Evolutionary conservation across 2,888 invertebrate species (phyloP), one percentile per base, ranked within the genome.

Genomic region (Morpho deidamia): DNA sequence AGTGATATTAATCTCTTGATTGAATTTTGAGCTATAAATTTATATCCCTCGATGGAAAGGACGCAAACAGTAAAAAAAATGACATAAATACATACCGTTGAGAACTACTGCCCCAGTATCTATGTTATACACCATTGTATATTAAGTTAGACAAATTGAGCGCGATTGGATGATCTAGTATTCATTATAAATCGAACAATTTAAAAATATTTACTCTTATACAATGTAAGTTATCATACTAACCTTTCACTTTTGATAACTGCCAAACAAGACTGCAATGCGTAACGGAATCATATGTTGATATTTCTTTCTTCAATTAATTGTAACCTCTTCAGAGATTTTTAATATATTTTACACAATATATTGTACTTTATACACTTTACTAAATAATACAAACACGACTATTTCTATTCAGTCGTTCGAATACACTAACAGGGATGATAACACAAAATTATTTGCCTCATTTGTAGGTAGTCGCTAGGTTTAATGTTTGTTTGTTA

Each of bases 211-310:
- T 7, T n/a, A 38, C 11, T 14, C 3, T 3, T 23, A 39, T 55
- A 59, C 60, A 59, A 54, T 65, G 58, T 64, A 46, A 47, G 38
- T 54, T 65, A 66, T 67, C 65, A 51, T 43, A 63, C 61, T 67
- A 64, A 67, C 67, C 67, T 69, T 65, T 69, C 62, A 64, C 66
- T 65, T 53, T 37, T 48, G 56, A 53, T 60, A 62, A 53, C 34
- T 43, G 38, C 8, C 42, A 46, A 41, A 23, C 33, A 46, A 52
- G 23, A 45, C 40, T 47, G 11, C 9, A 32, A 38, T 38, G 23
- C 32, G 39, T 37, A 32, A 23, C 11, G 8, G n/a, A 49, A 45
- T 38, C 1, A 23, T 4, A 38, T 38, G 14, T n/a, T 12, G 35
- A 37, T 35, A 35, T 12, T 35, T 11, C 35, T n/a, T 34, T 45